Evolutionary conservation across 2,797 vertebrate genomes (phyloP), one percentile per base, ranked within the genome.

Genomic region (Myotis vivesi): DNA sequence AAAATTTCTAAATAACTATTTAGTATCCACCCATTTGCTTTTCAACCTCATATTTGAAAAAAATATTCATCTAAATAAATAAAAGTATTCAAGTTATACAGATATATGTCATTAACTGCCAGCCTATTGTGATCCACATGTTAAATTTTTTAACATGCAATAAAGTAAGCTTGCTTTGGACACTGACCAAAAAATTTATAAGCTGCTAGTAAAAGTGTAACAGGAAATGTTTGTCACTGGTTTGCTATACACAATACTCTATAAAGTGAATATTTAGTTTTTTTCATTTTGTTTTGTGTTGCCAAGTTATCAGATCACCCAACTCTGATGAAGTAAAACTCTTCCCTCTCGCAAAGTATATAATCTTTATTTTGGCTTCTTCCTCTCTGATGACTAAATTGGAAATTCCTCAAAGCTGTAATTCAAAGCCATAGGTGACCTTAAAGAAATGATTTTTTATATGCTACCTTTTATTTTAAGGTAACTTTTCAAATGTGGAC

Each of bases 401-500:
- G 81, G 88, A 97, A 97, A 92, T 95, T 94, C 57, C 91, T 97
- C 92, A 94, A 87, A 97, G 96, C 30, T 92, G 44, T 97, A 98
- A 97, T 98, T 98, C 96, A 98, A 96, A 97, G 95, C 94, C 94
- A 92, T 96, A 95, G 75, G 92, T 98, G 97, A 98, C 97, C 97
- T 98, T 95, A 98, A 98, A 97, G 96, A 97, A 97, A 97, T 97
- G 83, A 96, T 98, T 98, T 97, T 97, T 81, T 96, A 94, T 97
- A 85, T 87, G 87, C 83, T 97, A 92, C 79, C 94, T 97, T 97
- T 97, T 98, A 95, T 98, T 97, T 98, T 98, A 97, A 98, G 90
- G 86, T 97, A 97, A 94, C 93, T 92, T 92, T 97, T 97, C 94
- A 97, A 96, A 96, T 95, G 95, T 84, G 86, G 94, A 95, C 96